A percentile compares a stretch with the other conserved stretches of the same genome.
Conservation (phyloP, 2,113 vertebrate genomes). For the Alethe diademata region DNA sequence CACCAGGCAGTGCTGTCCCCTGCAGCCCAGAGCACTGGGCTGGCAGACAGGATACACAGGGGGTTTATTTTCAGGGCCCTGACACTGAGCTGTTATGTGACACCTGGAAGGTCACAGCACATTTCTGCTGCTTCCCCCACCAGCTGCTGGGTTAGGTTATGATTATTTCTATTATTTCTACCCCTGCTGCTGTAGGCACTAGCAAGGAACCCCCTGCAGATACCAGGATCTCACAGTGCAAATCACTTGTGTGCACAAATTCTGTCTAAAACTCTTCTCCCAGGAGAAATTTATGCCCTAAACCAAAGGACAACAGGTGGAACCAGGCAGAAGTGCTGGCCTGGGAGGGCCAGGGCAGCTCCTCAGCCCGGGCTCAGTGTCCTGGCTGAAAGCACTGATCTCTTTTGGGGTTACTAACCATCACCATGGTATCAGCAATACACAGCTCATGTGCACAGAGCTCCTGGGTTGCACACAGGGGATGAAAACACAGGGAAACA, state of each 20-base stretch:
- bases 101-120: background rate
- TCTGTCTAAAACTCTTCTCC: background rate
- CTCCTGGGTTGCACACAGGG: background rate
- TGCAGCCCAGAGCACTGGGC: background rate
- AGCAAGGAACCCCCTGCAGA: background rate
- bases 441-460: background rate
- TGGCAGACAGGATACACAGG: background rate
- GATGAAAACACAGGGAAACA: background rate
- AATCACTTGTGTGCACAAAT: background rate
- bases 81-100: background rate
- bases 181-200: background rate
- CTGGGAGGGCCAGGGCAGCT: background rate
- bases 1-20: background rate
- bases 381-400: background rate
- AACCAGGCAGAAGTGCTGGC: background rate
- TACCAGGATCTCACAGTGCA: background rate
- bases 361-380: fast-evolving
- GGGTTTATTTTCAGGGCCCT: constrained; percentile 2
- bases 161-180: background rate
- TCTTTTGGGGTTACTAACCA: background rate
- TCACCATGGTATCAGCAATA: background rate
- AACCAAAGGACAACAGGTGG: background rate
- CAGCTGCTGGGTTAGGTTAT: background rate
- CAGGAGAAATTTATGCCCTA: background rate
- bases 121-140: background rate